Conservation (phyloP, 2,113 vertebrate species). For the Paracanthobrama guichenoti region DNA sequence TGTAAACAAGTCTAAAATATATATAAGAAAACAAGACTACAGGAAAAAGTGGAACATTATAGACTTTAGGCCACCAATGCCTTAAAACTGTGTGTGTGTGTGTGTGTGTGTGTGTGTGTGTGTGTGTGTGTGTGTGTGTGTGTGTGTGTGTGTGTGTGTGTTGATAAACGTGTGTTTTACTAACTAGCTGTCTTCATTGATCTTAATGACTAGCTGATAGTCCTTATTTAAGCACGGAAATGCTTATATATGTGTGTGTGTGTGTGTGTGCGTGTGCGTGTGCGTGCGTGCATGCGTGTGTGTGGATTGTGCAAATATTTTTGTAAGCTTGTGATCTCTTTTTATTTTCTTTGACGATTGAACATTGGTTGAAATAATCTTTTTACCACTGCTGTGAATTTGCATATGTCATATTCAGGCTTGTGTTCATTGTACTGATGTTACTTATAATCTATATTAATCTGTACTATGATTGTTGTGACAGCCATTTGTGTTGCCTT, state of each 20-base stretch:
- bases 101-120: neutral
- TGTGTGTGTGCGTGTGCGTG: neutral
- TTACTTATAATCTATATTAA: conserved; percentile 2
- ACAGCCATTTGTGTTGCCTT: conserved; percentile 26
- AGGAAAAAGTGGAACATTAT: conserved; percentile 60
- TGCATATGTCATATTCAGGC: neutral
- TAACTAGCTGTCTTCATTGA: neutral
- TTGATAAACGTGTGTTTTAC: neutral
- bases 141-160: conserved; percentile 13
- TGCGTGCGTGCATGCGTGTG: no score
- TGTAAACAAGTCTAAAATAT: conserved; percentile 21
- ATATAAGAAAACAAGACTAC: neutral
- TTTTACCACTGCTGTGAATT: neutral
- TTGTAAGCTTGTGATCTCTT: neutral
- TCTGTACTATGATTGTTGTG: conserved; percentile 15
- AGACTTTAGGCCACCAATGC: conserved; percentile 72
- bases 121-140: conserved; percentile 36
- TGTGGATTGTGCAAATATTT: neutral
- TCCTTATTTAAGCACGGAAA: neutral
- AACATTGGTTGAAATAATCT: neutral
- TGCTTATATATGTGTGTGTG: conserved; percentile 38
- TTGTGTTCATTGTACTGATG: conserved; percentile 4
- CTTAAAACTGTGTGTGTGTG: conserved; percentile 64
- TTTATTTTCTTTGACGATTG: neutral
- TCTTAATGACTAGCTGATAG: neutral